Conservation (phyloP, 1,140 invertebrate genomes). For the Rhizoglyphus robini region DNA sequence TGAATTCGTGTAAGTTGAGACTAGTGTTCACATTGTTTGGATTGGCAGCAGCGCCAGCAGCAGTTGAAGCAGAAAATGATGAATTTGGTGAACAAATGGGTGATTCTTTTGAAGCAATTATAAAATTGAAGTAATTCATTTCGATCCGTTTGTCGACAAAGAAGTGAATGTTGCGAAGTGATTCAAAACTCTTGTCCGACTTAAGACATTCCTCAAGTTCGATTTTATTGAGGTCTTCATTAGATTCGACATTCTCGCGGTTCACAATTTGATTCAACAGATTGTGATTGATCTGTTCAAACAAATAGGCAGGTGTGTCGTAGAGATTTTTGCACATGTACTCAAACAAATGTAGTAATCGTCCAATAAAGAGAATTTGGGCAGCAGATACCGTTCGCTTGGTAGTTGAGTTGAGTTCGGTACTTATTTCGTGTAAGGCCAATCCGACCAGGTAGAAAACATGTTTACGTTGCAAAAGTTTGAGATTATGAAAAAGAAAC, state of each 20-base stretch:
- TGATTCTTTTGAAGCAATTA: not conserved
- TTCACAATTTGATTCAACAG: not conserved
- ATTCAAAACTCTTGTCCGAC: not conserved
- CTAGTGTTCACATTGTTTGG: not conserved
- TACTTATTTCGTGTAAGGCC: conserved; percentile 30
- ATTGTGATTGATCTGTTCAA: conserved; percentile 37
- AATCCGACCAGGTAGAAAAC: conserved; percentile 52
- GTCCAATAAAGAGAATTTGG: conserved; percentile 51
- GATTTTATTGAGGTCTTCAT: not conserved
- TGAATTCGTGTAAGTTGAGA: not conserved
- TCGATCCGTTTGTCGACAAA: conserved; percentile 10
- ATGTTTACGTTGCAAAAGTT: conserved; percentile 89
- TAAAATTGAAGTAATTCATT: not conserved
- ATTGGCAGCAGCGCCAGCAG: not conserved
- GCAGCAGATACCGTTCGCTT: conserved; percentile 40
- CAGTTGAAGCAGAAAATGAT: not conserved
- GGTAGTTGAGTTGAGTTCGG: conserved; percentile 5
- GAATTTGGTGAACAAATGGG: not conserved
- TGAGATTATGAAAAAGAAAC: conserved; percentile 83
- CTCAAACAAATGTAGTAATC: conserved; percentile 76
- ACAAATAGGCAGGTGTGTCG: conserved; percentile 45
- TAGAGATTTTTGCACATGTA: conserved; percentile 90
- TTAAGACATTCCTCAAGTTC: not conserved
- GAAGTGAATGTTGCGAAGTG: not conserved
- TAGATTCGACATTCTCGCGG: not conserved